Conservation (phyloP, 2,888 invertebrate genomes). For the Caenorhabditis becei region DNA sequence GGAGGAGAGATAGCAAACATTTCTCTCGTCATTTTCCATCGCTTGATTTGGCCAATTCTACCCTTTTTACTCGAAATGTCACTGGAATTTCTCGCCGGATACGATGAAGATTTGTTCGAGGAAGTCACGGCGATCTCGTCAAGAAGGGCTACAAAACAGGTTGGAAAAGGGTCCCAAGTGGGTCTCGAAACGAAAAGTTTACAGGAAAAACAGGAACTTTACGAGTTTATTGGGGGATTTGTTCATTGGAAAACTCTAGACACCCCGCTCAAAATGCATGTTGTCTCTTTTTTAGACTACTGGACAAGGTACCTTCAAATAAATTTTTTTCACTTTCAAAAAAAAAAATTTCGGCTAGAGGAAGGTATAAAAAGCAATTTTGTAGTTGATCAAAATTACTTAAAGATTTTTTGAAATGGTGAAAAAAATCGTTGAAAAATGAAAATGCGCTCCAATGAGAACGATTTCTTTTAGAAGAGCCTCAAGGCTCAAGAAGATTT, state of each 20-base stretch:
- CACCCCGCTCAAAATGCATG: conserved; percentile 11
- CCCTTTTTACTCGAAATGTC: not conserved
- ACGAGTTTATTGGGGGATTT: conserved; percentile 21
- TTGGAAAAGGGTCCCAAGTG: too few relatives aligned
- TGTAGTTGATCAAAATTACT: too few relatives aligned
- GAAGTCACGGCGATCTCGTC: not conserved
- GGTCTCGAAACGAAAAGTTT: not conserved
- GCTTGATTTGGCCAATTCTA: not conserved
- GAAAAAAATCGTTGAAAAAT: too few relatives aligned
- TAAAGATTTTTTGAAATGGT: too few relatives aligned
- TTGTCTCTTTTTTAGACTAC: conserved; percentile 7
- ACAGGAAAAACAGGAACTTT: conserved; percentile 10
- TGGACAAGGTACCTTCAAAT: not conserved
- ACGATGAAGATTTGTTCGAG: not conserved
- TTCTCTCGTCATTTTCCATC: not conserved
- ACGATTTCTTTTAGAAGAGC: too few relatives aligned
- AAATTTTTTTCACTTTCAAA: not conserved
- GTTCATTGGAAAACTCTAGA: not conserved
- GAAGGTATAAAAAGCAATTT: too few relatives aligned
- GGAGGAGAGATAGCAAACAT: not conserved
- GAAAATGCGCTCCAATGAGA: too few relatives aligned
- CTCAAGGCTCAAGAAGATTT: too few relatives aligned
- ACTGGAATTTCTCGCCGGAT: not conserved
- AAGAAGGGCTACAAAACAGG: not conserved
- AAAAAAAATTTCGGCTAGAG: too few relatives aligned